Base-by-base conservation (phyloP, 2,797 vertebrate genomes). In the Siniperca scherzeri region DNA sequence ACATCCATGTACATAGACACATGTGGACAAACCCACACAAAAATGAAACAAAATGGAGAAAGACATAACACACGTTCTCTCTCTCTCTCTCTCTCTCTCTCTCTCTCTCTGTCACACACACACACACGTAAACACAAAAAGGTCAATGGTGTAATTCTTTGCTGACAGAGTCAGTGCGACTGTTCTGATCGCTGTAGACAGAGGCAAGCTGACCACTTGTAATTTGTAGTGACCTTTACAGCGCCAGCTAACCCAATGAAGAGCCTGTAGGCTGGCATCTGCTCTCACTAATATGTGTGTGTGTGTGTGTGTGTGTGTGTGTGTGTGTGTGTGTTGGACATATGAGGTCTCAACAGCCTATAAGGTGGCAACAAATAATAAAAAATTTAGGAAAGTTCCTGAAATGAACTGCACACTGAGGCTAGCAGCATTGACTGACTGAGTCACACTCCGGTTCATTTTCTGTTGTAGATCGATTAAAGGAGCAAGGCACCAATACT, bases 141-240 rank as follows among this genome's bases (percentile, higher is more conserved):
- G 88, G 92, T 93, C 92, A 93, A 2, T 36, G 83, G 91, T 91
- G 91, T 91, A 88, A 89, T 84, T 88, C 82, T 44, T 52, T 50
- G 42, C 81, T 75, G 88, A 90, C 79, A 81, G 84, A 82, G 82
- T 81, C 75, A 4, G 71, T 65, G 82, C 44, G 61, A 78, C 82
- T 50, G 71, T 44, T 86, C 40, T 81, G 83, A 88, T 88, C 27
- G 68, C 71, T 81, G 81, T 66, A 78, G 85, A 91, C 84, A 38
- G 84, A 80, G 71, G 74, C 76, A 59, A 72, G 84, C 74, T 83
- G 93, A 91, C 90, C 91, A 84, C 88, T 88, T 89, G 87, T 91
- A 92, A 92, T 92, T 89, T 92, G 89, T 84, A 3, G 75, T 92
- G 92, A 93, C 91, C 93, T 93, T 92, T 87, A 64, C 68, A 72